Evolutionary conservation across 2,113 vertebrate species (phyloP), one percentile per base, ranked within the genome.

Genomic region (Beaufortia kweichowensis): DNA sequence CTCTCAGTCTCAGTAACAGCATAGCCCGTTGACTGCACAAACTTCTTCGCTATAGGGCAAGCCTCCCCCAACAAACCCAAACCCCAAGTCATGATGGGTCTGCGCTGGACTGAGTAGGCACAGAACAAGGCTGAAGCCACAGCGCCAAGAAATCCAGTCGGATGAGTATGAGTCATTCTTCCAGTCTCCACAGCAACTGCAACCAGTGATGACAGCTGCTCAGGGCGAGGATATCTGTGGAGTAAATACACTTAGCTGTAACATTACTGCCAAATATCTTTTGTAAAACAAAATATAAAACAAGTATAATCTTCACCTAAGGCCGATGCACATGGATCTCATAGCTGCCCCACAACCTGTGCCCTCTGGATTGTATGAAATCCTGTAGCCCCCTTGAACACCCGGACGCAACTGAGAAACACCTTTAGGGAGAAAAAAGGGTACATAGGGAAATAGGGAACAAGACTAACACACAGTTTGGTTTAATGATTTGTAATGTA

Each of bases 321-420:
- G 90, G 3, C 93, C 93, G 9, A 94, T 94, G 84, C 93, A 94
- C 93, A 94, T 94, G 71, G 93, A 91, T 75, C 93, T 91, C 93
- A 94, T 94, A 24, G 93, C 93, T 0, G 93, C 93, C 11, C 93
- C 93, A 81, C 93, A 94, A 53, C 93, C 93, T 0, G 88, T 92
- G 0, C 87, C 91, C 0, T 88, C 83, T 0, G 91, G 87, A 79
- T 93, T 93, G 83, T 94, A 94, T 2, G 87, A 77, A 48, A 94
- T 90, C 69, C 89, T 87, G 82, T 81, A 93, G 4, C 93, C 93
- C 1, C 81, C 89, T 43, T 91, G 88, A 48, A 87, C 74, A 9
- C 91, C 91, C 3, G 92, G 93, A 21, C 56, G 87, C 72, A 94
- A 84, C 80, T 92, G 92, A 26, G 91, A 92, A 57, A 94, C 89